Percentiles rank a stretch among this genome's conserved stretches.
Conservation (phyloP, 2,888 invertebrate species). For the Drosophila nr. perissopoda region DNA sequence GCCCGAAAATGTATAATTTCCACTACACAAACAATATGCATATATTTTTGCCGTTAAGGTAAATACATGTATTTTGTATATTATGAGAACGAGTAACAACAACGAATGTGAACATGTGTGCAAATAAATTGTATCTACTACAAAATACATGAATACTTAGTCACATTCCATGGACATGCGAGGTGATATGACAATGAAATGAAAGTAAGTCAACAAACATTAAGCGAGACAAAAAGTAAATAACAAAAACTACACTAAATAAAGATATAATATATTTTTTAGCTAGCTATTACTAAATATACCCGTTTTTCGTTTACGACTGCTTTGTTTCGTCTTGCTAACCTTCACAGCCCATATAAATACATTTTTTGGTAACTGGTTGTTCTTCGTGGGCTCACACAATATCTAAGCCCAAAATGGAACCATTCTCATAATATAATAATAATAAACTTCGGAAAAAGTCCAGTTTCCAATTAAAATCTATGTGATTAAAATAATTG, state of each 20-base stretch:
- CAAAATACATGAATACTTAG: conserved; percentile 45
- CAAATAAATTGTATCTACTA: conserved; percentile 73
- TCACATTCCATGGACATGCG: conserved; percentile 36
- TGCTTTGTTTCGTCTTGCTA: neutral
- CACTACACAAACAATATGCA: conserved; percentile 65
- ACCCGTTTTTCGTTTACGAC: neutral
- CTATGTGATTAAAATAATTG: conserved; percentile 59
- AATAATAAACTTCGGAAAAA: neutral
- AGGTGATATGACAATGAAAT: conserved; percentile 50
- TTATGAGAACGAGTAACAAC: conserved; percentile 43
- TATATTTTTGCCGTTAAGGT: conserved; percentile 60
- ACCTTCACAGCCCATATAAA: neutral
- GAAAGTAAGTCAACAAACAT: conserved; percentile 29
- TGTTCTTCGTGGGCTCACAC: neutral
- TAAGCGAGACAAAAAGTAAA: conserved; percentile 6
- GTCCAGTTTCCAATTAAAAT: conserved; percentile 60
- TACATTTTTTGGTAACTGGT: neutral
- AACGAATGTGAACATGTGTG: conserved; percentile 78
- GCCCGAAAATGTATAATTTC: conserved; percentile 48
- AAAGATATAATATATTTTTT: neutral
- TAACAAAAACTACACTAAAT: conserved; percentile 4
- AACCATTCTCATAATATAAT: neutral
- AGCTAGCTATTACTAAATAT: neutral
- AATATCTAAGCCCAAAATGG: neutral
- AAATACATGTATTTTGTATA: conserved; percentile 53